Evolutionary conservation across 2,888 invertebrate species (phyloP), one percentile per base, ranked within the genome.

Genomic region (Trichogramma dendrolimi): DNA sequence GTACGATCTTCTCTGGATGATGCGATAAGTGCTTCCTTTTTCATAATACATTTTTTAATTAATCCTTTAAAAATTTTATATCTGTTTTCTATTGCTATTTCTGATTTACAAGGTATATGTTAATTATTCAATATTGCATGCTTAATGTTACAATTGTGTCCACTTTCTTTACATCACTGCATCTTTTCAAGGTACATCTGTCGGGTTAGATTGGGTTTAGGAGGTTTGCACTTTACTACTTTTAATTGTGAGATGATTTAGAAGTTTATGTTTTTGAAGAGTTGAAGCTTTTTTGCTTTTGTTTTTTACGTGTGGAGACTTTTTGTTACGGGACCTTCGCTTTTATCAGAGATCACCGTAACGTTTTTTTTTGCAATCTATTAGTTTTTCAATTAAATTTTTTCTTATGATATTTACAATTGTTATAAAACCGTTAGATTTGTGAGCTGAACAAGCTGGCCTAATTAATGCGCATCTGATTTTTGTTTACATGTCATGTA

Each of bases 401-500:
- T 27, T 27, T 27, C 27, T 27, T 27, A 27, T 27, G 27, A 27
- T 27, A 27, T 27, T 27, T 27, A 27, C 27, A 27, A 27, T 68
- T 66, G 63, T 65, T 66, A 66, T 66, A 67, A 70, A 68, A 70
- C 67, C 65, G 67, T 69, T 66, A 64, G 58, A 65, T 60, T 61
- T 70, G 69, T 69, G 73, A 74, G 70, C 68, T 69, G 69, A 71
- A 71, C 70, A 70, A 73, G 74, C 73, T 73, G 75, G 71, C 73
- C 74, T 71, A 70, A 70, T 40, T 27, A 8, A 69, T 68, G 70
- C 70, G 69, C 69, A 71, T 69, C 68, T 60, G 59, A 63, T 60
- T 39, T 54, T 50, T 11, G 46, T 41, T 61, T 58, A 47, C 55
- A 60, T 59, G 48, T 57, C 42, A 49, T 61, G 61, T 60, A 58